These are phyloP conservation scores for Porites australiensis DNA, from an alignment of 64 coral and sea anemone genomes.

Conservation along the genomic window DNA sequence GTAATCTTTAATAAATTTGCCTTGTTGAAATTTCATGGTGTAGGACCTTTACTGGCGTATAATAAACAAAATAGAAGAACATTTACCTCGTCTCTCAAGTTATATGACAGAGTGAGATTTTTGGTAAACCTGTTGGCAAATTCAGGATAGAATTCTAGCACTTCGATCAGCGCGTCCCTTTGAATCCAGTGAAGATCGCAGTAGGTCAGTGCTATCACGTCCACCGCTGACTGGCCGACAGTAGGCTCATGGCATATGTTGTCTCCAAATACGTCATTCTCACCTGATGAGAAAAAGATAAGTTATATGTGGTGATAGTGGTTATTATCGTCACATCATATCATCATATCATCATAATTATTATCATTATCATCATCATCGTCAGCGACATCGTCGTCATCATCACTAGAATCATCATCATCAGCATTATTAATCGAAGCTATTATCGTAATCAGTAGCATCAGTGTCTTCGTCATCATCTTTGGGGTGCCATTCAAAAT, in stretches of 20 bases:
- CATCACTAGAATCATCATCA: not conserved
- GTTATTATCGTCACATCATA: too few species aligned
- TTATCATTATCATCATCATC: not conserved
- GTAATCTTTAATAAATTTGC: too few species aligned
- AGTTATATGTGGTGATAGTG: not conserved
- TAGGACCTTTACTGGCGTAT: too few species aligned
- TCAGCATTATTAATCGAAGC: too few species aligned
- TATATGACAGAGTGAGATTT: constrained; percentile 89
- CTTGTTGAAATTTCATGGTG: too few species aligned
- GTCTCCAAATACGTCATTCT: constrained; percentile 98
- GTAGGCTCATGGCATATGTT: constrained; percentile 91
- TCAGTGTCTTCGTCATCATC: too few species aligned
- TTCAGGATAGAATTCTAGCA: constrained; percentile 94
- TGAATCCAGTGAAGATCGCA: constrained; percentile 96
- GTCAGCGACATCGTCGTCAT: not conserved
- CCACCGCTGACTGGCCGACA: constrained; percentile 95
- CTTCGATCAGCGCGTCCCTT: constrained; percentile 84
- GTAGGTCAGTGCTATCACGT: constrained; percentile 97
- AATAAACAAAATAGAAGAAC: not conserved
- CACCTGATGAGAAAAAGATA: constrained; percentile 51
- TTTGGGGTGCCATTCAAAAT: not conserved
- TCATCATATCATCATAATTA: not conserved
- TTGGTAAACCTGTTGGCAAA: constrained; percentile 93
- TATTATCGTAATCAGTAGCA: not conserved
- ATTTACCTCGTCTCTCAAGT: constrained; percentile 92